Conservation (phyloP, 2,797 vertebrate species). For the Pangasius djambal region DNA sequence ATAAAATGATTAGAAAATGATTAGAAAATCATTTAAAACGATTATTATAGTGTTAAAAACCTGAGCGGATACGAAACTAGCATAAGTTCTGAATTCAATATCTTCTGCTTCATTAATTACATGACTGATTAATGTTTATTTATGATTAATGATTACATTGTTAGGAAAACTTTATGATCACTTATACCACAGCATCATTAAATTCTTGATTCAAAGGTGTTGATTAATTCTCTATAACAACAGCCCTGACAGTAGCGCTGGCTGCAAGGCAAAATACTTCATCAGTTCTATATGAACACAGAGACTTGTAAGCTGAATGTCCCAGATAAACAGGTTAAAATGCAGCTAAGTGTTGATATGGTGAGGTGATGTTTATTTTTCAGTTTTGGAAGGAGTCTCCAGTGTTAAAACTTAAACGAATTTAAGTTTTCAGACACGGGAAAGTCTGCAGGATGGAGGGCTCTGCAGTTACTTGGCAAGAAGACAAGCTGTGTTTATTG, state of each 20-base stretch:
- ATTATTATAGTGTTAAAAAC: background rate
- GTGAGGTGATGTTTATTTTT: background rate
- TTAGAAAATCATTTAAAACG: background rate
- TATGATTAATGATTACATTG: background rate
- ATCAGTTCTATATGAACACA: background rate
- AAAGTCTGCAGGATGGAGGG: background rate
- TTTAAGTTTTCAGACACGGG: background rate
- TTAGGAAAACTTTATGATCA: background rate
- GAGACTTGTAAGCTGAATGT: background rate
- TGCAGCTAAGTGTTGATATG: background rate
- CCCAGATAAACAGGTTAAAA: background rate
- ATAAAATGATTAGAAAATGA: background rate
- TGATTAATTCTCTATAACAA: background rate
- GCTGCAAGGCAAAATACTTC: background rate
- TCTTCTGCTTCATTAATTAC: background rate
- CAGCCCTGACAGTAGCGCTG: background rate
- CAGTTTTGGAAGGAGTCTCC: background rate
- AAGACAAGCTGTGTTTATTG: background rate
- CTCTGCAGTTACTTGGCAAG: background rate
- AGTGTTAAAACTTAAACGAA: too few species aligned
- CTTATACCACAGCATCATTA: background rate
- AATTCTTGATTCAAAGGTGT: background rate
- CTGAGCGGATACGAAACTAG: background rate
- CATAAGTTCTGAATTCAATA: background rate
- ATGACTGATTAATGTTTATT: background rate